phyloP scores from a whole-genome alignment of 2,113 vertebrate genomes.

The Phyllopteryx taeniolatus region DNA sequence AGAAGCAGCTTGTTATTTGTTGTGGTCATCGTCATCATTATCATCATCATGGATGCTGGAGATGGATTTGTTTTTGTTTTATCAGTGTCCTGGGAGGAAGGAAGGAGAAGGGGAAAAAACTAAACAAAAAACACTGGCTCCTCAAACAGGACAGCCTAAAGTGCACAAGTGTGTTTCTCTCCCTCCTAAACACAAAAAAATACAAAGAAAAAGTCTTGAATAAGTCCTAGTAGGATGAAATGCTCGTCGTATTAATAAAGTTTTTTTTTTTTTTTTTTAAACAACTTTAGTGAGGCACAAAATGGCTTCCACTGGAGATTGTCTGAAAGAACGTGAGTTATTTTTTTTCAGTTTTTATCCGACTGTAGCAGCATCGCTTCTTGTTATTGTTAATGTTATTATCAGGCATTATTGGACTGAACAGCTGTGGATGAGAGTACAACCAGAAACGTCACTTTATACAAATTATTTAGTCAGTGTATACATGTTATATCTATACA shows the following conservation, averaged over 20 bases:
- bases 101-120: constrained; percentile 1
- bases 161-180: constrained; percentile 71
- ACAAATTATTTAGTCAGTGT: constrained; percentile 85
- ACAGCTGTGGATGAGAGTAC: constrained; percentile 70
- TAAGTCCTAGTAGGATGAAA: constrained; percentile 7
- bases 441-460: constrained; percentile 79
- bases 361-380: constrained; percentile 68
- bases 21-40: not conserved
- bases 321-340: constrained; percentile 74
- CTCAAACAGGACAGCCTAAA: constrained; percentile 76
- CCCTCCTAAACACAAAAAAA: not conserved
- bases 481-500: constrained; percentile 68
- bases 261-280: not conserved
- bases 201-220: constrained; percentile 44
- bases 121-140: constrained; percentile 28
- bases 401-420: constrained; percentile 68
- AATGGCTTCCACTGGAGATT: constrained; percentile 74
- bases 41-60: not conserved
- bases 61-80: not conserved
- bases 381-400: constrained; percentile 4
- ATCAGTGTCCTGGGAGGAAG: not conserved
- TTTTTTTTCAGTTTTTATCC: constrained; percentile 31
- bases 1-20: not conserved
- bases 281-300: not conserved
- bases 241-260: not conserved